A percentile compares a stretch with the other conserved stretches of the same genome.
These are phyloP conservation scores for Sipunculus nudus DNA, from an alignment of 2,888 invertebrate species.

Conservation along the genomic window DNA sequence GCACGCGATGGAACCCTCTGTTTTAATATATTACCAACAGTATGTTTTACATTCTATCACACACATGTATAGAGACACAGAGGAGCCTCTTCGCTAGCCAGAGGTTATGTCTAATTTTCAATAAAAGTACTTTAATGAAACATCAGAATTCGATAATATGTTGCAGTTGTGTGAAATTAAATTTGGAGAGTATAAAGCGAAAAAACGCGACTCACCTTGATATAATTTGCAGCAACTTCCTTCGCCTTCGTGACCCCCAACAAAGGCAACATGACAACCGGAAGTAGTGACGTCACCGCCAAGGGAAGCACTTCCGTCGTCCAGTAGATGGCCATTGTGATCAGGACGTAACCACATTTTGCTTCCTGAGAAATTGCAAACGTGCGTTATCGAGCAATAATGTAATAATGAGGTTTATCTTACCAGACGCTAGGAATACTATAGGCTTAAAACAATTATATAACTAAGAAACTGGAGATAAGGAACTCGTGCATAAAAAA, in stretches of 20 bases:
- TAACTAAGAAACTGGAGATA: too few species aligned
- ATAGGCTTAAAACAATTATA: too few species aligned
- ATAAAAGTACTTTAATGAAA: too few species aligned
- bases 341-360: slow-evolving; percentile 18
- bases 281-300: slow-evolving; percentile 59
- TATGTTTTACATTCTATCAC: too few species aligned
- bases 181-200: background rate
- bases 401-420: too few species aligned
- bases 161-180: background rate
- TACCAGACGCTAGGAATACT: too few species aligned
- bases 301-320: slow-evolving; percentile 59
- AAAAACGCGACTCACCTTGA: slow-evolving; percentile 53
- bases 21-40: too few species aligned
- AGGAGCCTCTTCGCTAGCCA: background rate
- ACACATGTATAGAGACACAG: too few species aligned
- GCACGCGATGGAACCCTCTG: too few species aligned
- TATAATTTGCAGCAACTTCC: slow-evolving; percentile 51
- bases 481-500: too few species aligned
- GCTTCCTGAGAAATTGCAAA: slow-evolving; percentile 25
- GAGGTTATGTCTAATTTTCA: too few species aligned
- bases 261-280: slow-evolving; percentile 56
- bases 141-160: background rate
- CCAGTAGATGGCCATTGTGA: slow-evolving; percentile 61
- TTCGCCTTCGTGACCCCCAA: slow-evolving; percentile 55
- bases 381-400: too few species aligned